phyloP scores from a whole-genome alignment of 2,113 vertebrate species.

The Clarias magur region DNA sequence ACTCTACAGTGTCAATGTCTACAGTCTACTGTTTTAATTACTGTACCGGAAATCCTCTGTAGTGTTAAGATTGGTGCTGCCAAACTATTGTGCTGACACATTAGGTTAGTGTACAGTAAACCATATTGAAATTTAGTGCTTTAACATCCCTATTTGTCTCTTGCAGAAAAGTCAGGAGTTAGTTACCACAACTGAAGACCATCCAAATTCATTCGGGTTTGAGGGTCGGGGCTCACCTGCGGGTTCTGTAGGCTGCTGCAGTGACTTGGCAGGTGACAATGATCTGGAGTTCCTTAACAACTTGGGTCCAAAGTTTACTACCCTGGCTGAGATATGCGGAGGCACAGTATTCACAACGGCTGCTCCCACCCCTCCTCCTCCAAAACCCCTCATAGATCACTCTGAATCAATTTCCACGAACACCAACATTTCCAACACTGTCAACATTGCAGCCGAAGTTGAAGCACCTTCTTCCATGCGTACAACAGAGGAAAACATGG shows the following conservation, averaged over 20 bases:
- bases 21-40: not conserved
- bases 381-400: slow-evolving; percentile 22
- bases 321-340: slow-evolving; percentile 86
- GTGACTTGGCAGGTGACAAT: slow-evolving; percentile 76
- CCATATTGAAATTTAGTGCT: not conserved
- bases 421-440: slow-evolving; percentile 2
- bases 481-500: slow-evolving; percentile 25
- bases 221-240: slow-evolving; percentile 79
- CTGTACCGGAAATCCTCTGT: not conserved
- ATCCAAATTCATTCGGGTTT: slow-evolving; percentile 77
- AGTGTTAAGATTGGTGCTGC: not conserved
- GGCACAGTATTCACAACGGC: slow-evolving; percentile 65
- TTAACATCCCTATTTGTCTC: slow-evolving; percentile 19
- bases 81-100: not conserved
- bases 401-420: slow-evolving; percentile 24
- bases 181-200: slow-evolving; percentile 65
- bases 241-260: slow-evolving; percentile 83
- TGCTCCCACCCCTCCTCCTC: slow-evolving; percentile 28
- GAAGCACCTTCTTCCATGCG: slow-evolving; percentile 11
- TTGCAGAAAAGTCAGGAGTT: slow-evolving; percentile 41
- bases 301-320: slow-evolving; percentile 85
- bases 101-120: not conserved
- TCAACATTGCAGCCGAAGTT: slow-evolving; percentile 10
- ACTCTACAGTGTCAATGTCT: not conserved
- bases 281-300: slow-evolving; percentile 82